Evolutionary conservation across 2,797 vertebrate genomes (phyloP), one percentile per base, ranked within the genome.

Genomic region (Poecilia picta): DNA sequence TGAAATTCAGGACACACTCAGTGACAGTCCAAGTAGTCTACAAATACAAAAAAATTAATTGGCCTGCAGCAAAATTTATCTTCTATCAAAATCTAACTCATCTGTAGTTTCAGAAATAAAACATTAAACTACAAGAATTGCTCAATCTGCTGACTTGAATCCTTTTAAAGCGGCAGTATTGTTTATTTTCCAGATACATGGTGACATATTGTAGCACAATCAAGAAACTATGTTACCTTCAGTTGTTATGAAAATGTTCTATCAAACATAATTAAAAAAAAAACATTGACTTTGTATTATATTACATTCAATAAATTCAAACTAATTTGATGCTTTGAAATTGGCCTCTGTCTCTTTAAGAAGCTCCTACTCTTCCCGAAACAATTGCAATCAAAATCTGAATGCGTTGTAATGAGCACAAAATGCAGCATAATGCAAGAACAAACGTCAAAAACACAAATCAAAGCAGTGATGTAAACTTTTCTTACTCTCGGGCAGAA

Each of bases 401-500:
- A 76, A 66, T 51, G 31, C 3, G 7, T 45, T 15, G 39, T 43
- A 12, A 7, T 72, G 28, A 13, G 12, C 23, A 75, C 16, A 43
- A 31, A 57, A 45, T 59, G 12, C 11, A 53, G 10, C 53, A 62
- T 33, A 59, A n/a, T 28, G 70, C 13, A 25, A 46, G 46, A 31
- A 16, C 18, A 66, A 55, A 55, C 7, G 8, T 23, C 1, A 41
- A 71, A 47, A 33, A 59, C 8, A 16, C 25, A 25, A 33, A 18
- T 43, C 8, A 18, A 45, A 51, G 23, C 31, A 49, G n/a, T 49
- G 10, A 39, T 5, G 41, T 41, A 28, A 72, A 15, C 4, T 4
- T 73, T 20, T 85, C 93, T 94, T 95, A 97, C 96, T 93, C 64
- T 96, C 85, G 73, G 94, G 94, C 59, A 96, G 79, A 71, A 96